Evolutionary conservation across 2,113 vertebrate genomes (phyloP).

Genomic region (Ictalurus furcatus): DNA sequence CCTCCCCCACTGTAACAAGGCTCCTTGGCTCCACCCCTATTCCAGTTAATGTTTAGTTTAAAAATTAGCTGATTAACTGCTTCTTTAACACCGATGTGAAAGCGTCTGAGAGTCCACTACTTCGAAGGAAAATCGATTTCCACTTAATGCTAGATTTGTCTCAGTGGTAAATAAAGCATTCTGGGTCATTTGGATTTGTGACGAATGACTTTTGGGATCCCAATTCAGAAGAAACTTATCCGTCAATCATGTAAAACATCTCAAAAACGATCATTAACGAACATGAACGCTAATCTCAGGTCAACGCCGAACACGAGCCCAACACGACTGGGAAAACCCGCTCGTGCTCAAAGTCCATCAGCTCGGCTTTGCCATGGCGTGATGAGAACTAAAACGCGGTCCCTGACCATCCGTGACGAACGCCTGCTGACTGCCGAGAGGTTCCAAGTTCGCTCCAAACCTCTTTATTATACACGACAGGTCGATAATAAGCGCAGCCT

Average conservation of each 20-base stretch:
- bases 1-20: background rate
- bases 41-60: background rate
- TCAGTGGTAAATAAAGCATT: background rate
- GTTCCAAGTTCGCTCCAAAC: background rate
- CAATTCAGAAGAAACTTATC: background rate
- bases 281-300: background rate
- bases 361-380: background rate
- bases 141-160: background rate
- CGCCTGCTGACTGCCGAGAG: constrained; percentile 8
- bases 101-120: background rate
- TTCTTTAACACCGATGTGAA: background rate
- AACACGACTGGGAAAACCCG: background rate
- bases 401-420: constrained; percentile 10
- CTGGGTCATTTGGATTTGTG: background rate
- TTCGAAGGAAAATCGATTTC: background rate
- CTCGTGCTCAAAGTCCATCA: background rate
- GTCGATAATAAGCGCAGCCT: constrained; percentile 29
- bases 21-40: background rate
- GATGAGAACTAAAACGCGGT: background rate
- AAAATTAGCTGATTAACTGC: background rate
- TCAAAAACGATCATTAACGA: background rate
- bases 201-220: background rate
- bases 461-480: constrained; percentile 30
- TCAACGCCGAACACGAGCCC: background rate
- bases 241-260: background rate